phyloP scores from a whole-genome alignment of 2,113 vertebrate genomes.

The Sorex fumeus region DNA sequence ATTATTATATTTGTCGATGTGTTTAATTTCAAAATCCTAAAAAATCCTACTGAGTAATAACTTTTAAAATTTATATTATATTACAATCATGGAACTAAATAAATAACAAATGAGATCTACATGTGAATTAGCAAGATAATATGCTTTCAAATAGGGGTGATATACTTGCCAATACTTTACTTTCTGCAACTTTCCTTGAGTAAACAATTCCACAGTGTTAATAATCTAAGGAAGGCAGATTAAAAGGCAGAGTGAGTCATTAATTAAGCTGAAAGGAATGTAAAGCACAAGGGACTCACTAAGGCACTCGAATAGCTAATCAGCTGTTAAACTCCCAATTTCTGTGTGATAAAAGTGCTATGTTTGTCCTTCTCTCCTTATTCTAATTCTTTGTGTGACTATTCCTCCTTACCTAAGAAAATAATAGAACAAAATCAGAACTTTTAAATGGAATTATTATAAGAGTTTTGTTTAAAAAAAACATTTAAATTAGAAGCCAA shows the following conservation, averaged over 20 bases:
- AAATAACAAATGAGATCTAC: slow-evolving; percentile 3
- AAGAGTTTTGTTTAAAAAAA: neutral
- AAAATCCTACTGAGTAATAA: neutral
- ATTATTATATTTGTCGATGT: neutral
- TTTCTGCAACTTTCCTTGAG: neutral
- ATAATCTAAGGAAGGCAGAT: slow-evolving; percentile 58
- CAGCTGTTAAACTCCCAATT: slow-evolving; percentile 65
- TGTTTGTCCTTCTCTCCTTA: slow-evolving; percentile 13
- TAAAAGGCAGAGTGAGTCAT: slow-evolving; percentile 69
- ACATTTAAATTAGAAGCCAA: slow-evolving; percentile 27
- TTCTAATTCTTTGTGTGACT: slow-evolving; percentile 57
- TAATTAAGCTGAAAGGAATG: slow-evolving; percentile 70
- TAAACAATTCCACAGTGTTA: slow-evolving; percentile 63
- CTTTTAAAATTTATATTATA: neutral
- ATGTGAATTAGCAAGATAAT: neutral
- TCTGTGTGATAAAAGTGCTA: slow-evolving; percentile 16
- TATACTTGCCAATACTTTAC: neutral
- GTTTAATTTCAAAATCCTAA: neutral
- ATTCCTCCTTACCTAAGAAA: neutral
- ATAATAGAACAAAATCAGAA: neutral
- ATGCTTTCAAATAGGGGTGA: neutral
- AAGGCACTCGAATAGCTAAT: slow-evolving; percentile 68
- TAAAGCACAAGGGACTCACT: slow-evolving; percentile 61
- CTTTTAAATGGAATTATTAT: neutral
- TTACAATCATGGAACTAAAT: neutral